A percentile compares a stretch with the other conserved stretches of the same genome.
phyloP scores from a whole-genome alignment of 2,797 vertebrate species.

The Aulostomus chinensis region DNA sequence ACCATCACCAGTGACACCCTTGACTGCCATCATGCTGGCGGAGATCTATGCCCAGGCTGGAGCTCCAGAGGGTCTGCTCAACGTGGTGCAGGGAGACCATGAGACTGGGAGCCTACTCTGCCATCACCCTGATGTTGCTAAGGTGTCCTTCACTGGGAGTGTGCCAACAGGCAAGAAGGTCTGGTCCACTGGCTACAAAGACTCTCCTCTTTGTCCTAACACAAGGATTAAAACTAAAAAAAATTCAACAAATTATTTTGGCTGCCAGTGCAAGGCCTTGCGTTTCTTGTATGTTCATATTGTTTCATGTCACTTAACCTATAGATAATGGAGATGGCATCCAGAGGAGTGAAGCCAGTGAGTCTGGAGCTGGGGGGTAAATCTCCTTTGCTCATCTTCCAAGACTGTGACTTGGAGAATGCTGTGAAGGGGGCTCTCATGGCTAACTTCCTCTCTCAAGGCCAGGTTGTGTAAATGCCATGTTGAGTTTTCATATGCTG shows the following conservation, averaged over 20 bases:
- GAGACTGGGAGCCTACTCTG: constrained; percentile 92
- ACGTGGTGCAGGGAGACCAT: constrained; percentile 90
- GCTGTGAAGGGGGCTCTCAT: constrained; percentile 92
- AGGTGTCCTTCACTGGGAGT: constrained; percentile 97
- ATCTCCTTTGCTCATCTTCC: constrained; percentile 94
- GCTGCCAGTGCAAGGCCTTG: no score
- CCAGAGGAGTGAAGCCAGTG: constrained; percentile 90
- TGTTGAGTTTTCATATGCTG: not conserved
- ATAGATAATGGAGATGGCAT: constrained; percentile 94
- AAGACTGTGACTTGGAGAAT: constrained; percentile 88
- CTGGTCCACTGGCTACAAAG: constrained; percentile 1
- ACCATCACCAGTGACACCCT: constrained; percentile 92
- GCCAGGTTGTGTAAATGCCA: constrained; percentile 84
- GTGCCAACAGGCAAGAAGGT: constrained; percentile 94
- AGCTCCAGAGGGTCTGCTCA: constrained; percentile 90
- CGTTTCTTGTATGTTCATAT: not conserved
- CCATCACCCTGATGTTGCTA: constrained; percentile 88
- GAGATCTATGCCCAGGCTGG: constrained; percentile 90
- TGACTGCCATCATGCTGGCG: constrained; percentile 87
- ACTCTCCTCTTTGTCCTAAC: no score
- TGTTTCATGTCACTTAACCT: not conserved
- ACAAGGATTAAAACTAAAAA: not conserved
- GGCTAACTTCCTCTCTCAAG: constrained; percentile 97
- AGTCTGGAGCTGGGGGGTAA: constrained; percentile 98
- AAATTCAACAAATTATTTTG: no score